These are phyloP conservation scores for Rhinella marina DNA, from an alignment of 2,797 vertebrate species.

Conservation along the genomic window DNA sequence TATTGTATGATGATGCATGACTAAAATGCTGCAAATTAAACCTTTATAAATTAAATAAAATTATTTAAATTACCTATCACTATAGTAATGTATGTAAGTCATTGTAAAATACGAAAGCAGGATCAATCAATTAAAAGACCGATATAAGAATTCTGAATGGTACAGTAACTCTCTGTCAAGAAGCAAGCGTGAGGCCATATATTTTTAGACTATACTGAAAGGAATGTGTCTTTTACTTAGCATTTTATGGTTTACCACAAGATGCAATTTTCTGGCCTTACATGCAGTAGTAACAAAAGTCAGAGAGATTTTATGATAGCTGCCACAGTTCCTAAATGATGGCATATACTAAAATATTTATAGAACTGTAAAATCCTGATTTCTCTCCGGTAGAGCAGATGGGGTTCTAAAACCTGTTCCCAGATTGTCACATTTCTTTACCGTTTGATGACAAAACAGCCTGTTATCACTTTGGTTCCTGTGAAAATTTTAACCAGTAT, in stretches of 20 bases:
- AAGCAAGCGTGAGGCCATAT: slow-evolving; percentile 81
- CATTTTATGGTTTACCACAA: slow-evolving; percentile 87
- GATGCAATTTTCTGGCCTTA: slow-evolving; percentile 87
- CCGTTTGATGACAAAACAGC: slow-evolving; percentile 78
- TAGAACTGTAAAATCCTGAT: slow-evolving; percentile 88
- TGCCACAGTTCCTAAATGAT: slow-evolving; percentile 89
- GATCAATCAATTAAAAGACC: slow-evolving; percentile 74
- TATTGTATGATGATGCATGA: background rate
- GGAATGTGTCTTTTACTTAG: slow-evolving; percentile 85
- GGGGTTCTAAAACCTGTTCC: slow-evolving; percentile 81
- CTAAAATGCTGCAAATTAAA: background rate
- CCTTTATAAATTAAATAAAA: background rate
- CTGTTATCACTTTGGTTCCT: slow-evolving; percentile 71
- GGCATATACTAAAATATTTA: slow-evolving; percentile 88
- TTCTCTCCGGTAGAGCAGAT: slow-evolving; percentile 85
- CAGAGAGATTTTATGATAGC: slow-evolving; percentile 86
- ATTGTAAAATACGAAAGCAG: slow-evolving; percentile 74
- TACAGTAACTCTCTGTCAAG: slow-evolving; percentile 75
- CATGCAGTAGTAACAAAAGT: slow-evolving; percentile 88
- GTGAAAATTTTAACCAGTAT: slow-evolving; percentile 73
- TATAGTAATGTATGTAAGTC: slow-evolving; percentile 21
- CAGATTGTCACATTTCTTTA: slow-evolving; percentile 82
- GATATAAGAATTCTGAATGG: slow-evolving; percentile 77
- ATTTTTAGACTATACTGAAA: slow-evolving; percentile 87
- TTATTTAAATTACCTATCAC: background rate